phyloP scores from a whole-genome alignment of 2,888 invertebrate genomes.

The Lasioglossum oenotherae region DNA sequence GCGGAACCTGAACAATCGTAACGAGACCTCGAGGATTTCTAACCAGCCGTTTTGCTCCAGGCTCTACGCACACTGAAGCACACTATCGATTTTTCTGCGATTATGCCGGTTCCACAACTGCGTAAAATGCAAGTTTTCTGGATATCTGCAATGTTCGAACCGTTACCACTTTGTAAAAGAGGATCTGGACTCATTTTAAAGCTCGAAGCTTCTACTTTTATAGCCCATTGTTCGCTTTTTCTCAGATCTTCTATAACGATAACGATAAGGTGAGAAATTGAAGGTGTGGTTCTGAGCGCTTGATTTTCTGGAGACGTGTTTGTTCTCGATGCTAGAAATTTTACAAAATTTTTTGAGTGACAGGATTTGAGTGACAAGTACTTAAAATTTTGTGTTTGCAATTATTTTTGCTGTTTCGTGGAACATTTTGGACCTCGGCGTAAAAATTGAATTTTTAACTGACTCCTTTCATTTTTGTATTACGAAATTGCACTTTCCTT shows the following conservation, averaged over 20 bases:
- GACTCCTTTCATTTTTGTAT: not conserved
- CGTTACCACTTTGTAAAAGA: not conserved
- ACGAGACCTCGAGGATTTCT: not conserved
- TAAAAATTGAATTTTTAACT: not conserved
- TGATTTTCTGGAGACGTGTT: too few species aligned
- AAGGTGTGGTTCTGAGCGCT: too few species aligned
- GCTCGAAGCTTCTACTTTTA: not conserved
- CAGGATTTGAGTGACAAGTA: not conserved
- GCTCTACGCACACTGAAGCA: not conserved
- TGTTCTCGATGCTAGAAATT: too few species aligned
- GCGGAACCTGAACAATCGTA: slow-evolving; percentile 1
- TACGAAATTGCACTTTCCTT: not conserved
- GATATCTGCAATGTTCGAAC: not conserved
- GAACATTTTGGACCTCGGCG: too few species aligned
- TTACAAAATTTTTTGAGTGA: not conserved
- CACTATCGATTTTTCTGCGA: not conserved
- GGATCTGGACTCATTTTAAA: not conserved
- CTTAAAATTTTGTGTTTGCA: not conserved
- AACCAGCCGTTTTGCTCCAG: not conserved
- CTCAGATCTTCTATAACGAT: not conserved
- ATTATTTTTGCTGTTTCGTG: too few species aligned
- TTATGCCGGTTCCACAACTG: not conserved
- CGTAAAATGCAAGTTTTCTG: not conserved
- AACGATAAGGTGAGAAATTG: not conserved
- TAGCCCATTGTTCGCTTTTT: not conserved